Evolutionary conservation across 2,888 invertebrate species (phyloP), one percentile per base, ranked within the genome.

Genomic region (Steinernema scapterisci): DNA sequence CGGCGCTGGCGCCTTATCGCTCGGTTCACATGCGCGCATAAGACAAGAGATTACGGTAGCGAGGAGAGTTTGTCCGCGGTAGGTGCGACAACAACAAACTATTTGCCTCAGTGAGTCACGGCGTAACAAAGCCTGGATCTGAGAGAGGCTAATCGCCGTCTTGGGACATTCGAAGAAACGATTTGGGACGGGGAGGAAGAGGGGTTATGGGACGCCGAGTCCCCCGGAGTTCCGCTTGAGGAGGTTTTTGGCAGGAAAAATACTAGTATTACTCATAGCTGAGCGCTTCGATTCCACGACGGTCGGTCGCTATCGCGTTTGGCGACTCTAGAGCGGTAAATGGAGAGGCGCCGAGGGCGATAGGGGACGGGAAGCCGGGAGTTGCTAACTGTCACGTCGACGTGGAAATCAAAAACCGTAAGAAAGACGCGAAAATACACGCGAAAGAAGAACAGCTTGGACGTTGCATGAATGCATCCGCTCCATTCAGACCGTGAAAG

Each of bases 241-340:
- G 63, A 31, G 63, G 21, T 63, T 3, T 63, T 6, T 13, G 16
- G 25, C 2, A 16, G 25, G 16, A 2, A 63, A 63, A 31, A 27
- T 38, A 63, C 31, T 16, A n/a, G n/a, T n/a, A 63, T 63, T 63
- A 63, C 31, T 63, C 63, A 63, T 63, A 63, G 63, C 23, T 63
- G 63, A 31, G 2, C 27, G 63, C 38, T 38, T 38, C 38, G 38
- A 38, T 38, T 38, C 38, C 38, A 38, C 38, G 38, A 38, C 38
- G 31, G 13, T 25, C 54, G 21, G 5, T 54, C 23, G 63, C 63
- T 63, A 63, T 63, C 52, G 52, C n/a, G 38, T 38, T 38, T 38
- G 38, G 38, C 38, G 38, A 38, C 38, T 38, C 21, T 54, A 23
- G 21, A 16, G 21, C 63, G 63, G 9, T 63, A 31, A 31, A 63